These are phyloP conservation scores for Stenotaenia linearis DNA, from an alignment of 2,888 invertebrate genomes.

Conservation along the genomic window DNA sequence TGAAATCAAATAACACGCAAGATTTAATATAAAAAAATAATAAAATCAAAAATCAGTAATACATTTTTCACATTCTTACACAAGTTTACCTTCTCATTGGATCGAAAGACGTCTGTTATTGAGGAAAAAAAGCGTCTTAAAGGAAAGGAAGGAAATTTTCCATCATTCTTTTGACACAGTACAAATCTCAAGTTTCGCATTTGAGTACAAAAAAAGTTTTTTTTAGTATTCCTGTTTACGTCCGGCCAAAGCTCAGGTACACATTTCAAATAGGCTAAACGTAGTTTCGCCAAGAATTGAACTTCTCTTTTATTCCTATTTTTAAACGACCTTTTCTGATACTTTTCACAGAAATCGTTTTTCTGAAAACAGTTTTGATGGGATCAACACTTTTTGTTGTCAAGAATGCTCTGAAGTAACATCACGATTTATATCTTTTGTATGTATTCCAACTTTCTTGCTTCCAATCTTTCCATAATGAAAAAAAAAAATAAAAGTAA, in stretches of 20 bases:
- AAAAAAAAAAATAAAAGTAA: background rate
- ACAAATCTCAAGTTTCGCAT: background rate
- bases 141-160: constrained; percentile 31
- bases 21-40: background rate
- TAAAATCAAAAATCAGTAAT: too few relatives aligned
- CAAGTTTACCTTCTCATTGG: too few relatives aligned
- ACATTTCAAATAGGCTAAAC: background rate
- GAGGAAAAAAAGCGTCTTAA: constrained; percentile 32
- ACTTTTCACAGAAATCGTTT: constrained; percentile 23
- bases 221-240: background rate
- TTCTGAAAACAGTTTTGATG: background rate
- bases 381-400: background rate
- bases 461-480: background rate
- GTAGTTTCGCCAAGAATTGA: background rate
- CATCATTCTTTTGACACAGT: constrained; percentile 27
- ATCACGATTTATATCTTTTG: background rate
- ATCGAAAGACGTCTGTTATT: constrained; percentile 24
- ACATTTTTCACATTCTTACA: too few relatives aligned
- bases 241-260: constrained; percentile 15
- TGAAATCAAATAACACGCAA: background rate
- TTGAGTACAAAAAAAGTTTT: background rate
- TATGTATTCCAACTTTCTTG: background rate
- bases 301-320: background rate
- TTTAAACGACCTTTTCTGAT: background rate
- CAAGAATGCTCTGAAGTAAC: background rate